Evolutionary conservation across 2,113 vertebrate species (phyloP), one percentile per base, ranked within the genome.

Genomic region (Cottus gobio): DNA sequence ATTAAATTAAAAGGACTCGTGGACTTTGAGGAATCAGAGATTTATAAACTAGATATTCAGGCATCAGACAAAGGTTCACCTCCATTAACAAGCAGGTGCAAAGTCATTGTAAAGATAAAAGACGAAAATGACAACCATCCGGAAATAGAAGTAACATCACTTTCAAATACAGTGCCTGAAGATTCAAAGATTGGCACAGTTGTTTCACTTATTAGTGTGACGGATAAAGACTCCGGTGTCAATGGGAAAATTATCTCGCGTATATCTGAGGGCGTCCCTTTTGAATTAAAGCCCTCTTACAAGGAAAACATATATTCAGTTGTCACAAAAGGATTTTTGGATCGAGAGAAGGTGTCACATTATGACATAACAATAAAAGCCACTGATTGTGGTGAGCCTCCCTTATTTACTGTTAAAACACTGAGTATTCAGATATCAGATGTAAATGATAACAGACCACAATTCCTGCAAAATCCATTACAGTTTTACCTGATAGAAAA

Each of bases 351-450:
- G 0, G 36, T 93, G n/a, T 85, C 89, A 26, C 76, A 93, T 52
- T 96, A 96, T 84, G 94, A 96, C 28, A 91, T 92, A 58, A 93
- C 36, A 65, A 81, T 95, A 69, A 86, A 82, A 76, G 93, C 93
- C 1, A 91, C 81, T 0, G 94, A 95, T 31, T 79, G 75, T 62
- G 94, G 94, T 0, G 79, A 91, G 0, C 93, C 94, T 46, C 60
- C 90, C 2, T 77, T 94, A 16, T 89, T 87, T 2, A 65, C 83
- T 0, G 68, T 79, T 18, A 94, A 93, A 92, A 88, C 74, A 1
- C 15, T 95, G 0, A 81, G 1, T 0, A 79, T 95, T 3, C 57
- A 92, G 7, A 75, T 95, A 56, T 88, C 88, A 50, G 94, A 95
- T 28, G 87, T 94, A 1, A 95, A 95, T 28, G 94, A 95, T 12